These are phyloP conservation scores for Lepidurus apus DNA, from an alignment of 1,140 invertebrate species.

Conservation along the genomic window DNA sequence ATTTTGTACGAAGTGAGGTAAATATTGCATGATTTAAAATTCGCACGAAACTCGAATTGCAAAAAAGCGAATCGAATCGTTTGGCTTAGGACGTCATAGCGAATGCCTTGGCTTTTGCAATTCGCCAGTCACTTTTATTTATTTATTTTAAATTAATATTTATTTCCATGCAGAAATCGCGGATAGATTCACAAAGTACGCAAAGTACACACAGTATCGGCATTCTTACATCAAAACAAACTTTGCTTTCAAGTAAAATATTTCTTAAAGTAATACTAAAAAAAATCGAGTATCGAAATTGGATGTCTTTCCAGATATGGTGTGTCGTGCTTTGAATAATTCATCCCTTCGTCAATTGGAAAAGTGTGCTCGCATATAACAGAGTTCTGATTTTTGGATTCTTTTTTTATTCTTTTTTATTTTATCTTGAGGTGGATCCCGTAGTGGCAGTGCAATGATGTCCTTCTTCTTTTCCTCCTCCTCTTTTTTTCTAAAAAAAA, in stretches of 20 bases:
- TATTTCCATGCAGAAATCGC: too few relatives aligned
- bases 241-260: not conserved
- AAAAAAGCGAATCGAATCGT: too few relatives aligned
- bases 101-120: too few relatives aligned
- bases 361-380: not conserved
- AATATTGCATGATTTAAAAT: too few relatives aligned
- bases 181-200: too few relatives aligned
- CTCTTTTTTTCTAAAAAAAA: not conserved
- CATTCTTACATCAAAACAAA: too few relatives aligned
- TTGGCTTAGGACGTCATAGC: too few relatives aligned
- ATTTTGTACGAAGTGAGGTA: too few relatives aligned
- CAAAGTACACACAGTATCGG: too few relatives aligned
- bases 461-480: not conserved
- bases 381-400: not conserved
- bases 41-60: too few relatives aligned
- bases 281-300: not conserved
- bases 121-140: too few relatives aligned
- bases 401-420: not conserved
- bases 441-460: not conserved
- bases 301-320: not conserved
- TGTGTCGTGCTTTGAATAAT: not conserved
- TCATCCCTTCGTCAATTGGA: not conserved
- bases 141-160: too few relatives aligned
- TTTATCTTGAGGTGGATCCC: not conserved
- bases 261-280: not conserved